Percentiles rank a stretch among this genome's conserved stretches.
Evolutionary conservation across 2,113 vertebrate species (phyloP).

Genomic region (Tupaia chinensis): DNA sequence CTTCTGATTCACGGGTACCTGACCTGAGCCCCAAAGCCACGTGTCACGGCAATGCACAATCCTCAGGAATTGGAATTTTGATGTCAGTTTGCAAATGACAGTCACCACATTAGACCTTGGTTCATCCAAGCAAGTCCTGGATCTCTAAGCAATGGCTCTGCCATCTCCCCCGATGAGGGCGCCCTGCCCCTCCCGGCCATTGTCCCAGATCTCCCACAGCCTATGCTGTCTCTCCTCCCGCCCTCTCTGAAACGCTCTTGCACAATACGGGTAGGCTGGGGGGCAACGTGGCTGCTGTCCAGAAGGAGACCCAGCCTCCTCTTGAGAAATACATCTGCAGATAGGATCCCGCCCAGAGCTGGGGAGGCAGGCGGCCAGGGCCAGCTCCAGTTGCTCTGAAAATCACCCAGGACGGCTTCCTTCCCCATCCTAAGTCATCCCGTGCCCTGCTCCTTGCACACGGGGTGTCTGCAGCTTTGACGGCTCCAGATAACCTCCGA

Average conservation of each 20-base stretch:
- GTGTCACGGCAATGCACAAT: accelerated
- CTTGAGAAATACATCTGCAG: no score
- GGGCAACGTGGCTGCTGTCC: no score
- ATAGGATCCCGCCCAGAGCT: no score
- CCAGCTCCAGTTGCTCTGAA: no score
- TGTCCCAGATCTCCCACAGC: neutral
- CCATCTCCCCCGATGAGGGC: accelerated
- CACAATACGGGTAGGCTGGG: neutral
- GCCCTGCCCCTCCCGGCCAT: neutral
- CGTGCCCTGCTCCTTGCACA: no score
- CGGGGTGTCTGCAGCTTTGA: neutral
- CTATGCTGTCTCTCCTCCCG: neutral
- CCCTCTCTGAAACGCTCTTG: neutral
- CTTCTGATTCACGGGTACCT: no score
- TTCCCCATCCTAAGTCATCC: no score
- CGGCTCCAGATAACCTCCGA: neutral
- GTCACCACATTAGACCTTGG: accelerated
- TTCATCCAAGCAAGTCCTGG: accelerated
- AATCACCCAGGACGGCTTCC: no score
- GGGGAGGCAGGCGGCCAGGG: no score
- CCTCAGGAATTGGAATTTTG: neutral
- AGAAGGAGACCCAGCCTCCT: no score
- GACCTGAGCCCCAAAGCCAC: no score
- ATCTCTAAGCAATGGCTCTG: neutral
- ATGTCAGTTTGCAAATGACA: accelerated